These are phyloP conservation scores for Lagodon rhomboides DNA, from an alignment of 2,797 vertebrate genomes.

Conservation along the genomic window DNA sequence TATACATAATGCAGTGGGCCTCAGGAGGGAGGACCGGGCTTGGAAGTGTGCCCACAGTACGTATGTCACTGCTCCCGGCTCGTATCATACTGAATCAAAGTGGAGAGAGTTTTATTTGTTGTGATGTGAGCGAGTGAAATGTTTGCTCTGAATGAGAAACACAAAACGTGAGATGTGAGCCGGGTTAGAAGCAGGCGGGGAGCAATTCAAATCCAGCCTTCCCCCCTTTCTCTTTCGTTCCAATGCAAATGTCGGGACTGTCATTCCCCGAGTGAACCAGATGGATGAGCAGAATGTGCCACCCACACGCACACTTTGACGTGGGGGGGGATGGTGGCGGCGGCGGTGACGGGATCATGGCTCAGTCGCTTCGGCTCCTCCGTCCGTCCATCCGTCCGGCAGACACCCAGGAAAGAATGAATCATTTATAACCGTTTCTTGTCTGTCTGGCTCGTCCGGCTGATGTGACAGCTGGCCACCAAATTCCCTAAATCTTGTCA, in stretches of 20 bases:
- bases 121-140: slow-evolving; percentile 62
- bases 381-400: slow-evolving; percentile 64
- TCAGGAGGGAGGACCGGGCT: slow-evolving; percentile 38
- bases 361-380: slow-evolving; percentile 55
- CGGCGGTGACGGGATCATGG: slow-evolving; percentile 52
- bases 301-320: slow-evolving; percentile 30
- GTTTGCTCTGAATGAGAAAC: slow-evolving; percentile 50
- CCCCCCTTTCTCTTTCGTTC: slow-evolving; percentile 38
- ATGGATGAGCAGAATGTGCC: slow-evolving; percentile 81
- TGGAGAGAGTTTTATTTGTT: slow-evolving; percentile 62
- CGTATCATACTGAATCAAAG: slow-evolving; percentile 54
- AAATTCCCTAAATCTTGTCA: slow-evolving; percentile 76
- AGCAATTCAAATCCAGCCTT: slow-evolving; percentile 55
- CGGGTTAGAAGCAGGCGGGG: slow-evolving; percentile 57
- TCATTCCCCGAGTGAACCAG: slow-evolving; percentile 76
- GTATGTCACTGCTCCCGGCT: slow-evolving; percentile 46
- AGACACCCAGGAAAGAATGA: slow-evolving; percentile 70
- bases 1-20: slow-evolving; percentile 70
- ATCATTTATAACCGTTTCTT: slow-evolving; percentile 80
- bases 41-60: slow-evolving; percentile 48
- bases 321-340: slow-evolving; percentile 23
- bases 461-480: slow-evolving; percentile 78
- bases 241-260: slow-evolving; percentile 77
- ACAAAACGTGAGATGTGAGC: slow-evolving; percentile 70
- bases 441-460: slow-evolving; percentile 71